A percentile compares a stretch with the other conserved stretches of the same genome.
Conservation (phyloP, 2,113 vertebrate species). For the Urocitellus parryii region DNA sequence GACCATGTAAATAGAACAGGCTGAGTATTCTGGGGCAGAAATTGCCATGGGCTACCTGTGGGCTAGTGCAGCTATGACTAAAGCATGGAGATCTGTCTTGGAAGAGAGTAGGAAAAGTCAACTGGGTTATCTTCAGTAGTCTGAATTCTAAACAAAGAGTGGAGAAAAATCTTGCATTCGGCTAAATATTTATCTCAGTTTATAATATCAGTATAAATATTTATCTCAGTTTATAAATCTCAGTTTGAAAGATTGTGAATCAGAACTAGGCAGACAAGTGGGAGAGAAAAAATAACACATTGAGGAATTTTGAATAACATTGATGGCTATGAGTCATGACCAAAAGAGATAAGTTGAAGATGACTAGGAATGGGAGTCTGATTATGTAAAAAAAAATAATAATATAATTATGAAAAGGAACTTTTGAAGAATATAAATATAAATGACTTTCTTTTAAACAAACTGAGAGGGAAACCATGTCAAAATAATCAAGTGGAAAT, state of each 20-base stretch:
- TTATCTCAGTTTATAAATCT: neutral
- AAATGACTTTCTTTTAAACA: neutral
- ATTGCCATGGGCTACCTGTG: neutral
- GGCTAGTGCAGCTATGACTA: neutral
- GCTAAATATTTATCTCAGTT: constrained; percentile 12
- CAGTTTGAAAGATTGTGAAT: neutral
- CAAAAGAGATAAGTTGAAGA: neutral
- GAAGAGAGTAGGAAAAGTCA: neutral
- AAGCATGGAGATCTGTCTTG: no score
- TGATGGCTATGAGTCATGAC: neutral
- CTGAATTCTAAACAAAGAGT: neutral
- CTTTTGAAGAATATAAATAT: neutral
- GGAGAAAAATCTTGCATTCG: neutral
- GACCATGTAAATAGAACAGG: neutral
- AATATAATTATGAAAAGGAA: neutral
- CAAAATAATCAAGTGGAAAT: neutral
- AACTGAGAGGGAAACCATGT: neutral
- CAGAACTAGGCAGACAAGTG: neutral
- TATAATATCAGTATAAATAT: no score
- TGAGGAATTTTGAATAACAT: constrained; percentile 12
- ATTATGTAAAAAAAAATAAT: neutral
- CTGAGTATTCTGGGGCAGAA: no score
- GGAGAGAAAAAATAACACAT: neutral
- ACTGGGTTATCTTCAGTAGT: neutral
- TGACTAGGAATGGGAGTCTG: neutral